Evolutionary conservation across 2,113 vertebrate genomes (phyloP).

Genomic region (Nannospalax galili): DNA sequence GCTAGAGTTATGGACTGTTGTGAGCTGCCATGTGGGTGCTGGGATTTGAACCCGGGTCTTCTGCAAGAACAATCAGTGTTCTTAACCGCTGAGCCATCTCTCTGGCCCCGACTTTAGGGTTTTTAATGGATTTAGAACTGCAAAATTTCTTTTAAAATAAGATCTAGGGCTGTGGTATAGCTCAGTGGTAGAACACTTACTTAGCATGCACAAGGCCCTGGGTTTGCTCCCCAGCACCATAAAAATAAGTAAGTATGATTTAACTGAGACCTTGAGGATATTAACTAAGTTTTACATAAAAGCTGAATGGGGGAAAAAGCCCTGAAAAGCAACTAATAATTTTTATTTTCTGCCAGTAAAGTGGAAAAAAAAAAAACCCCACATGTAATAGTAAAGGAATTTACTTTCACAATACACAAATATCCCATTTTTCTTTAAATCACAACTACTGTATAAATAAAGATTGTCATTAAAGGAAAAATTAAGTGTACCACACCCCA

Average conservation of each 20-base stretch:
- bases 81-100: too few relatives aligned
- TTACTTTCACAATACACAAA: conserved; percentile 25
- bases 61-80: too few relatives aligned
- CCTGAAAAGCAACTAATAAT: conserved; percentile 3
- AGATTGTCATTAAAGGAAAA: conserved; percentile 3
- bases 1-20: too few relatives aligned
- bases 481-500: background rate
- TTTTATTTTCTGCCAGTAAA: conserved; percentile 46
- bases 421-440: conserved; percentile 44
- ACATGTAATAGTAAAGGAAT: background rate
- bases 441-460: background rate
- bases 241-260: background rate
- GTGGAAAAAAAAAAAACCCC: background rate
- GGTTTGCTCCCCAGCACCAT: background rate
- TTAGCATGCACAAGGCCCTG: background rate
- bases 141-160: conserved; percentile 59
- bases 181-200: background rate
- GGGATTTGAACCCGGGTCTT: too few relatives aligned
- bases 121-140: conserved; percentile 48
- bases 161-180: background rate
- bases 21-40: too few relatives aligned
- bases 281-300: conserved; percentile 39
- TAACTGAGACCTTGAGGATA: conserved; percentile 8
- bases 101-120: too few relatives aligned
- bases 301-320: background rate